Evolutionary conservation across 2,113 vertebrate species (phyloP).

Genomic region (Eublepharis macularius): DNA sequence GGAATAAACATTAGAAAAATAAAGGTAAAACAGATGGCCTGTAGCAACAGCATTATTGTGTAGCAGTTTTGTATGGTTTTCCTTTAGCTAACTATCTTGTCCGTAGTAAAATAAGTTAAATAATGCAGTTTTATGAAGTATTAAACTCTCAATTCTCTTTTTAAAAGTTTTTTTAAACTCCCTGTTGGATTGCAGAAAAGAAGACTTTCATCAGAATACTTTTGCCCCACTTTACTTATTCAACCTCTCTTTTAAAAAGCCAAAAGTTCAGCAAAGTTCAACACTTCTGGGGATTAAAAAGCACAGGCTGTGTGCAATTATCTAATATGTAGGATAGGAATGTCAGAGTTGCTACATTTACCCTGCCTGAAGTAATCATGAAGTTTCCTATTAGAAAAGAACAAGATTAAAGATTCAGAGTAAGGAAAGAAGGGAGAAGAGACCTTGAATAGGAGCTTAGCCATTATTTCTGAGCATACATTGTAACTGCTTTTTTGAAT

Average conservation of each 20-base stretch:
- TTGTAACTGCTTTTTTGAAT: background rate
- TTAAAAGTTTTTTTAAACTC: background rate
- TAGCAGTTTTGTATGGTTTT: too few relatives aligned
- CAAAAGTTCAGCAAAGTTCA: conserved; percentile 10
- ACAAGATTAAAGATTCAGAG: background rate
- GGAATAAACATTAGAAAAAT: background rate
- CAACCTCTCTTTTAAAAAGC: background rate
- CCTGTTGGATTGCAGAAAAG: background rate
- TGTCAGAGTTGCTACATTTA: background rate
- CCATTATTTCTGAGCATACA: background rate
- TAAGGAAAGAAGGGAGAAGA: background rate
- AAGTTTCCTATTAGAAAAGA: background rate
- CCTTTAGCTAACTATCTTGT: background rate
- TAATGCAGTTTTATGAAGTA: background rate
- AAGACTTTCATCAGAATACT: background rate
- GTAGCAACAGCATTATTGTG: too few relatives aligned
- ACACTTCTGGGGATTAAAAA: background rate
- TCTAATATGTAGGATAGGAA: background rate
- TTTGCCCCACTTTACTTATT: background rate
- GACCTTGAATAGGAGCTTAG: background rate
- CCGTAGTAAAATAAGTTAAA: background rate
- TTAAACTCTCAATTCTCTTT: background rate
- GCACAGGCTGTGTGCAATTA: background rate
- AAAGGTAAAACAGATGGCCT: background rate
- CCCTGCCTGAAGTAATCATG: background rate